phyloP scores from a whole-genome alignment of 2,797 vertebrate species.

The Limosa lapponica region DNA sequence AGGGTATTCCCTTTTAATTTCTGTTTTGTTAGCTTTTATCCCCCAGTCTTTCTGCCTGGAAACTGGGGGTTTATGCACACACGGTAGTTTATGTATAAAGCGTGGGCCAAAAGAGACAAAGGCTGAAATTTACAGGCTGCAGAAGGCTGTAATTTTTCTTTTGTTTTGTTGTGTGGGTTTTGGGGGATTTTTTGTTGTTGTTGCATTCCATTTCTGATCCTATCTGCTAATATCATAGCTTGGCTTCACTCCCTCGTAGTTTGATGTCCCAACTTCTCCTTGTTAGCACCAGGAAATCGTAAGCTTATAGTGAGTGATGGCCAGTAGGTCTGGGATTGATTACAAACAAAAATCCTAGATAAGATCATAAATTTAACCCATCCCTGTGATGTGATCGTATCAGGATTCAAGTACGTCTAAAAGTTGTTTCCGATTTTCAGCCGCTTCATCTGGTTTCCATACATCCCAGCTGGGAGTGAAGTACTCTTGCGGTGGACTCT shows the following conservation, averaged over 20 bases:
- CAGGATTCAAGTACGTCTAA: conserved; percentile 31
- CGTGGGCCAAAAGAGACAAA: not conserved
- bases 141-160: not conserved
- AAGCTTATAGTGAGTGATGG: conserved; percentile 9
- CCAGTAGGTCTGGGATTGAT: conserved; percentile 64
- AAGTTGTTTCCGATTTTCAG: conserved; percentile 70
- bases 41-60: not conserved
- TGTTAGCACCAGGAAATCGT: conserved; percentile 65
- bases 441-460: conserved; percentile 58
- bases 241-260: conserved; percentile 20
- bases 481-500: not conserved
- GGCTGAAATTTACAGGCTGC: not conserved
- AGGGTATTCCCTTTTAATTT: not conserved
- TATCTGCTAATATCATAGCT: conserved; percentile 52
- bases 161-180: not conserved
- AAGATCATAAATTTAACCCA: conserved; percentile 51
- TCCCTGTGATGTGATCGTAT: conserved; percentile 48
- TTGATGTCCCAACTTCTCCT: conserved; percentile 62
- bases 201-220: conserved; percentile 30
- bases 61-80: not conserved
- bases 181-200: not conserved
- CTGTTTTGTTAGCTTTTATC: conserved; percentile 15
- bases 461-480: conserved; percentile 28
- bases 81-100: not conserved
- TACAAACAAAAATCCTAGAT: conserved; percentile 52